Conservation (phyloP, 2,888 invertebrate species). For the Atrina japonica region DNA sequence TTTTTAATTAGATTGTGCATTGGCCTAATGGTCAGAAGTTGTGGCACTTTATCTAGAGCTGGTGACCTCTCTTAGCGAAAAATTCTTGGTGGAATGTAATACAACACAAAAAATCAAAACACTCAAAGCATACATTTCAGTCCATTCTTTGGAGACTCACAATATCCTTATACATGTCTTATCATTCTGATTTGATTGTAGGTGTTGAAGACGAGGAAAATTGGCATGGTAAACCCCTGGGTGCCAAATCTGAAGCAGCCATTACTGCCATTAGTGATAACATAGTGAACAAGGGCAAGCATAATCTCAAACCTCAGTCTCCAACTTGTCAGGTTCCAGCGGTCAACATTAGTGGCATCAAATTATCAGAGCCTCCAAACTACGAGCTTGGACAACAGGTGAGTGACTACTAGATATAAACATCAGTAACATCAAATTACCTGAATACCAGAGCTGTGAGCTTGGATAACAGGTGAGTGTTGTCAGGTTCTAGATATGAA, state of each 20-base stretch:
- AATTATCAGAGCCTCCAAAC: constrained; percentile 89
- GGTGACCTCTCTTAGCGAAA: too few species aligned
- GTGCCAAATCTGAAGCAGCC: constrained; percentile 88
- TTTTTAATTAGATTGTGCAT: too few species aligned
- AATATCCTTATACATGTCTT: too few species aligned
- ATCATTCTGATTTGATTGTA: too few species aligned
- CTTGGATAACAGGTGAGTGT: constrained; percentile 80
- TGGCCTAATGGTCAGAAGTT: too few species aligned
- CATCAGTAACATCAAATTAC: constrained; percentile 87
- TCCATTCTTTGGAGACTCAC: too few species aligned
- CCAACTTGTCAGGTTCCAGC: constrained; percentile 87
- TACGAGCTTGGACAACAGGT: constrained; percentile 86
- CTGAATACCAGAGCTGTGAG: constrained; percentile 91
- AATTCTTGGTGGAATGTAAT: too few species aligned
- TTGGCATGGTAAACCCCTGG: constrained; percentile 99
- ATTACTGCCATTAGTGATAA: constrained; percentile 82
- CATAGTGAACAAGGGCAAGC: constrained; percentile 86
- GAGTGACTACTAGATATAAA: constrained; percentile 76
- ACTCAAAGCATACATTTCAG: too few species aligned
- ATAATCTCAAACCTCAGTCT: constrained; percentile 84
- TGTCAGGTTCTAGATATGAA: too few species aligned
- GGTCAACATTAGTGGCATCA: constrained; percentile 88
- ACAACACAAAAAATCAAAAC: too few species aligned
- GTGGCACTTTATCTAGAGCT: too few species aligned
- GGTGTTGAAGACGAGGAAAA: constrained; percentile 95